These are phyloP conservation scores for Streblospio benedicti DNA, from an alignment of 1,140 invertebrate genomes.

Conservation along the genomic window DNA sequence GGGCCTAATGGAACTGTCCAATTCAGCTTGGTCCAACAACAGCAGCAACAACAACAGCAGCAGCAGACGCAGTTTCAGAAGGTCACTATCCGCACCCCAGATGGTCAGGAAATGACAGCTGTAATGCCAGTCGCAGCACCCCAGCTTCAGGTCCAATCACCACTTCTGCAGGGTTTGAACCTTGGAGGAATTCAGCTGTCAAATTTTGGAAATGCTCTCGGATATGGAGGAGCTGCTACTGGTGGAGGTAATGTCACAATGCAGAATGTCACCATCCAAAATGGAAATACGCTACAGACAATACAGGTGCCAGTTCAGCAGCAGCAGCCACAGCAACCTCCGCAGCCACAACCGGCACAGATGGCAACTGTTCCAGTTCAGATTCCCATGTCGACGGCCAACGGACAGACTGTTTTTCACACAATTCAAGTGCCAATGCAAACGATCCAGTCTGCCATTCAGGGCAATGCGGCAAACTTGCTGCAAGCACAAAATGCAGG, in stretches of 20 bases:
- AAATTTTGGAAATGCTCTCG: constrained; percentile 64
- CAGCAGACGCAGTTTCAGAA: constrained; percentile 64
- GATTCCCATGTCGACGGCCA: constrained; percentile 70
- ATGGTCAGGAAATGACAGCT: constrained; percentile 55
- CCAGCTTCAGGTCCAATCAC: constrained; percentile 5
- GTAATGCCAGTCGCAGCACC: constrained; percentile 59
- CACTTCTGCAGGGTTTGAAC: no score
- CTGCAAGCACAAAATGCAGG: constrained; percentile 11
- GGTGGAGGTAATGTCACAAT: constrained; percentile 77
- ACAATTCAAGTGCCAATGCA: constrained; percentile 61
- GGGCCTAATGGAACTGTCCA: constrained; percentile 48
- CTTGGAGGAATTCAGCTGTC: constrained; percentile 46
- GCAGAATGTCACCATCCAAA: constrained; percentile 54
- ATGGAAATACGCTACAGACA: not conserved
- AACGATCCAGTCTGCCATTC: constrained; percentile 28
- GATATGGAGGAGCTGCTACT: constrained; percentile 51
- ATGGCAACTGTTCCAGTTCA: constrained; percentile 28
- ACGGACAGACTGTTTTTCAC: constrained; percentile 86
- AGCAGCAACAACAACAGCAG: constrained; percentile 35
- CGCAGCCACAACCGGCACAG: constrained; percentile 2
- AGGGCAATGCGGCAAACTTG: no score
- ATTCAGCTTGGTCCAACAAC: constrained; percentile 51
- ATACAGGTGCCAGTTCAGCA: constrained; percentile 20
- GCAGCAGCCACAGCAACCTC: constrained; percentile 26
- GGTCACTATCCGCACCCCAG: constrained; percentile 83